A percentile compares a stretch with the other conserved stretches of the same genome.
phyloP scores from a whole-genome alignment of 2,797 vertebrate genomes.

The Neomorphus geoffroyi region DNA sequence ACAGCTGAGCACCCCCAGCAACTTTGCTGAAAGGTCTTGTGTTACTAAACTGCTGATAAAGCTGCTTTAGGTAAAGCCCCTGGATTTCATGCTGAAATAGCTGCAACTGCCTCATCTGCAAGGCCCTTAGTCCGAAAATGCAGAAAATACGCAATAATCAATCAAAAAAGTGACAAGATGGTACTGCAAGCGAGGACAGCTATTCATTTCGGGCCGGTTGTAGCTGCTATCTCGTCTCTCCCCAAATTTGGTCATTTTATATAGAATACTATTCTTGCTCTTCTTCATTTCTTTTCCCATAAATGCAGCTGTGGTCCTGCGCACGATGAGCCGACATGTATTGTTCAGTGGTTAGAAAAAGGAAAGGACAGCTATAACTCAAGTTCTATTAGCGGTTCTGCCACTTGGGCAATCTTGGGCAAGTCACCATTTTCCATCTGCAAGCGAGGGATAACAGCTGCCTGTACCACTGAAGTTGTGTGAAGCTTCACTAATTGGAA shows the following conservation, averaged over 20 bases:
- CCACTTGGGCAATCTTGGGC: conserved; percentile 31
- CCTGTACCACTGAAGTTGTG: not conserved
- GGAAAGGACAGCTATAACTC: conserved; percentile 46
- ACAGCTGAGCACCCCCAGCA: not conserved
- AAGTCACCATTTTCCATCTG: conserved; percentile 32
- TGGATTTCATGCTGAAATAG: not conserved
- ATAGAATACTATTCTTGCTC: conserved; percentile 18
- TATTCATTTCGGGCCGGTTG: not conserved
- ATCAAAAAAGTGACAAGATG: conserved; percentile 25
- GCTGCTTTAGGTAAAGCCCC: not conserved
- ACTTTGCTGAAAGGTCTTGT: not conserved
- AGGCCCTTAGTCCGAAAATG: not conserved
- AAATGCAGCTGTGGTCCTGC: conserved; percentile 37
- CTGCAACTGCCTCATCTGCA: not conserved
- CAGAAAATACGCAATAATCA: conserved; percentile 35
- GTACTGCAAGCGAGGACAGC: not conserved
- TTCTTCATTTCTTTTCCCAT: conserved; percentile 26
- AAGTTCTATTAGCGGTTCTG: conserved; percentile 8
- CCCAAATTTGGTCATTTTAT: conserved; percentile 19
- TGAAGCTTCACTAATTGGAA: conserved; percentile 54
- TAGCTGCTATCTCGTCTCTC: not conserved
- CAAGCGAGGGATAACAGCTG: conserved; percentile 23
- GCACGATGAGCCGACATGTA: not conserved
- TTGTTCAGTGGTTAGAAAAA: conserved; percentile 5
- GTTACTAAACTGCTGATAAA: not conserved